A percentile compares a stretch with the other conserved stretches of the same genome.
phyloP scores from a whole-genome alignment of 2,113 vertebrate genomes.

The Verasper variegatus region DNA sequence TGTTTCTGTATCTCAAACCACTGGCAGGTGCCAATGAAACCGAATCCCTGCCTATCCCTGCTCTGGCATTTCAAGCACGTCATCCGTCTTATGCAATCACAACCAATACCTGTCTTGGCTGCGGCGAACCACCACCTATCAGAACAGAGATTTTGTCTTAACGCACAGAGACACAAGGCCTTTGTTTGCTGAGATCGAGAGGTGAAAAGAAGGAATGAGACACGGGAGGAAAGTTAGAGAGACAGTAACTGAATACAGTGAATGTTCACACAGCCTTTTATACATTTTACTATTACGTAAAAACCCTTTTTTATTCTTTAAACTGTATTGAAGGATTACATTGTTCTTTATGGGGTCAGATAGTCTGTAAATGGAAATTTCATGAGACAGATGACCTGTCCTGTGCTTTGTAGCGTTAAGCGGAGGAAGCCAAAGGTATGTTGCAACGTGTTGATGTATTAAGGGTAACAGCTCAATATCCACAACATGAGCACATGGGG shows the following conservation, averaged over 20 bases:
- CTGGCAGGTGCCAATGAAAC: constrained; percentile 37
- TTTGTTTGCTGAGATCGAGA: constrained; percentile 20
- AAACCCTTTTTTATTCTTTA: no score
- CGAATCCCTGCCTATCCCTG: constrained; percentile 12
- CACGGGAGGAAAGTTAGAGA: background rate
- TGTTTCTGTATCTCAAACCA: constrained; percentile 6
- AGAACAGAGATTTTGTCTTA: constrained; percentile 56
- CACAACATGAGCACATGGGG: constrained; percentile 21
- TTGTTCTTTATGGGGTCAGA: constrained; percentile 3
- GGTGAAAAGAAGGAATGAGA: constrained; percentile 19
- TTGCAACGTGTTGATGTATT: constrained; percentile 41
- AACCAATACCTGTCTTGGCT: constrained; percentile 40
- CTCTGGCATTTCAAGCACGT: constrained; percentile 25
- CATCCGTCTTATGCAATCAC: constrained; percentile 63
- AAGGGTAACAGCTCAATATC: constrained; percentile 55
- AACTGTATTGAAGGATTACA: constrained; percentile 2
- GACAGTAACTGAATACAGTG: constrained; percentile 3
- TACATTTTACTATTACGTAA: no score
- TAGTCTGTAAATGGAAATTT: background rate
- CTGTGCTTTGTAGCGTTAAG: constrained; percentile 13
- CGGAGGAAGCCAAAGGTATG: constrained; percentile 15
- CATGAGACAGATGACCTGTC: background rate
- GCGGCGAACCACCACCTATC: constrained; percentile 40
- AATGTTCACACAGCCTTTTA: background rate
- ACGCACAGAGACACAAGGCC: constrained; percentile 41